Percentiles rank a stretch among this genome's conserved stretches.
Evolutionary conservation across 2,888 invertebrate species (phyloP).

Genomic region (Belgica antarctica): DNA sequence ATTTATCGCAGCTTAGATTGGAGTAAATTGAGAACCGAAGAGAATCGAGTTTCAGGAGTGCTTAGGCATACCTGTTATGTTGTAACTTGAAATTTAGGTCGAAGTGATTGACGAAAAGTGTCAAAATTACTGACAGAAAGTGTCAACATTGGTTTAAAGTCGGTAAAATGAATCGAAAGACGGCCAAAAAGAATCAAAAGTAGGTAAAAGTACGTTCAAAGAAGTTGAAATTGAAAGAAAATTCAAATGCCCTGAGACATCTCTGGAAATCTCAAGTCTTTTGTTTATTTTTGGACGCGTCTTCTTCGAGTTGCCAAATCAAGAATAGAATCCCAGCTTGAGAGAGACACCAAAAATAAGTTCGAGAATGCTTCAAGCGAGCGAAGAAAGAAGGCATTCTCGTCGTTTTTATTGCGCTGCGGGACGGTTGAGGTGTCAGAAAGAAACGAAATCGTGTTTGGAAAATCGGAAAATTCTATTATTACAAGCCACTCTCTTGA

Average conservation of each 20-base stretch:
- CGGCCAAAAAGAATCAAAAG: too few species aligned
- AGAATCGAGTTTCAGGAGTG: too few species aligned
- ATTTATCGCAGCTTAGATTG: slow-evolving; percentile 23
- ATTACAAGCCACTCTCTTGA: not conserved
- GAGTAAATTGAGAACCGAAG: not conserved
- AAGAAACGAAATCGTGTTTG: not conserved
- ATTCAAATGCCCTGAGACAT: too few species aligned
- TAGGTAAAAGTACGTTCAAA: too few species aligned
- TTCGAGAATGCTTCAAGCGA: not conserved
- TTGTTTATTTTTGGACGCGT: too few species aligned
- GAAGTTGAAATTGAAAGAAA: too few species aligned
- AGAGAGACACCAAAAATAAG: not conserved
- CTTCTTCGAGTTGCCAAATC: not conserved
- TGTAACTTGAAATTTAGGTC: too few species aligned
- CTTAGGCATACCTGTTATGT: too few species aligned
- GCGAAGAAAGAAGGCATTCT: not conserved
- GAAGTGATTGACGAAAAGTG: too few species aligned
- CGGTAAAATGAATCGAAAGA: too few species aligned
- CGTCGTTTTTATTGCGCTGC: slow-evolving; percentile 20
- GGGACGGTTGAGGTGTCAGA: slow-evolving; percentile 9
- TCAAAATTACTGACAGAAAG: too few species aligned
- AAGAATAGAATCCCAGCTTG: not conserved
- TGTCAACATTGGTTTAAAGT: too few species aligned
- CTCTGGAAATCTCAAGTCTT: not conserved
- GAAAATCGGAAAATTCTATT: slow-evolving; percentile 24